Conservation (phyloP, 2,888 invertebrate genomes). For the Eupithecia subumbrata region DNA sequence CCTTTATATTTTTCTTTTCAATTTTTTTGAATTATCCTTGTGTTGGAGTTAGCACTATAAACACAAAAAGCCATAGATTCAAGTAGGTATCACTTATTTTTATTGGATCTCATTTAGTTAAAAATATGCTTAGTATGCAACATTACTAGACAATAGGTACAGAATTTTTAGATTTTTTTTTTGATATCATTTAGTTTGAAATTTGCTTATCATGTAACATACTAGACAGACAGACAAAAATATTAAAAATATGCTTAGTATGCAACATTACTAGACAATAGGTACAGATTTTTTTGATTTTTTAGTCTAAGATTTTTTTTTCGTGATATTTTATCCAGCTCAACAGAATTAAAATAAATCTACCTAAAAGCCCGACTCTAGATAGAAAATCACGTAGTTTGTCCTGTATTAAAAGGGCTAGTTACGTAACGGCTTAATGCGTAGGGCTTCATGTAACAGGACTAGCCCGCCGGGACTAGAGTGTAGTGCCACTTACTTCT, state of each 20-base stretch:
- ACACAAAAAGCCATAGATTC: too few species aligned
- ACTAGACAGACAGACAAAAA: too few species aligned
- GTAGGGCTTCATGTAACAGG: conserved; percentile 5
- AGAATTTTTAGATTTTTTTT: too few species aligned
- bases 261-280: not conserved
- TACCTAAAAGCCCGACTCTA: not conserved
- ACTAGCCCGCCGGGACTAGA: not conserved
- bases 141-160: too few species aligned
- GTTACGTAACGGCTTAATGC: not conserved
- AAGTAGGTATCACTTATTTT: not conserved
- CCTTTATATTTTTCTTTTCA: too few species aligned
- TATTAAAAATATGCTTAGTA: too few species aligned
- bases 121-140: not conserved
- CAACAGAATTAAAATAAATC: not conserved
- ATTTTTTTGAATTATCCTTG: too few species aligned
- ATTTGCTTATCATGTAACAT: too few species aligned
- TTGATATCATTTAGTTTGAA: too few species aligned
- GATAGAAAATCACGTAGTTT: not conserved
- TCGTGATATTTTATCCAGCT: not conserved
- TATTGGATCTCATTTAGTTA: not conserved
- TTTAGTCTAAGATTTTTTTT: not conserved
- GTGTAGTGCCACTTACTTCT: conserved; percentile 1
- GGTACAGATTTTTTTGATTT: too few species aligned
- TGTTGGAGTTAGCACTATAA: too few species aligned
- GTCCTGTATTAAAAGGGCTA: not conserved